A percentile compares a stretch with the other conserved stretches of the same genome.
These are phyloP conservation scores for Bubo bubo DNA, from an alignment of 2,113 vertebrate species.

Conservation along the genomic window DNA sequence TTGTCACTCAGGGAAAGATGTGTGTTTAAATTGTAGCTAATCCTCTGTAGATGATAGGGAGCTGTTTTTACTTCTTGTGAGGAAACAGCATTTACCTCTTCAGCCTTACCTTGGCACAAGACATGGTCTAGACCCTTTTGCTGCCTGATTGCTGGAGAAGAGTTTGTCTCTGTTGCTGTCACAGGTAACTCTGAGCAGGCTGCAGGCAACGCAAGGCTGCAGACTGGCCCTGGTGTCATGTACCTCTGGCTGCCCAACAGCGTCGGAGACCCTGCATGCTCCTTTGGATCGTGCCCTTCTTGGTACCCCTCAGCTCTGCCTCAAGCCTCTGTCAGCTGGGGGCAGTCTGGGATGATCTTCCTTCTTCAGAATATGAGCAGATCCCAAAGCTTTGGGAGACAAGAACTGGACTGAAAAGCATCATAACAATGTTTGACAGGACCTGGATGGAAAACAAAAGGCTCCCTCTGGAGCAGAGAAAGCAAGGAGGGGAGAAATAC, in stretches of 20 bases:
- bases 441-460: neutral
- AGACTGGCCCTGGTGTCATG: neutral
- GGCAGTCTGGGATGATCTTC: neutral
- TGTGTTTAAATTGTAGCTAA: neutral
- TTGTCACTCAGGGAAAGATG: neutral
- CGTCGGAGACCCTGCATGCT: rapidly evolving
- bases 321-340: neutral
- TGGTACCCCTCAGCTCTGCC: neutral
- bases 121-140: neutral
- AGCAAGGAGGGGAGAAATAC: neutral
- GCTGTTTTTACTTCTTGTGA: neutral
- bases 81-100: neutral
- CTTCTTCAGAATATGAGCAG: neutral
- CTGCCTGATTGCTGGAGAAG: neutral
- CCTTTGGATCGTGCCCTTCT: neutral
- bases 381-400: neutral
- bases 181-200: neutral
- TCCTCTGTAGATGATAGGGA: neutral
- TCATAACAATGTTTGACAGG: neutral
- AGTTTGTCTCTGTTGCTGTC: neutral
- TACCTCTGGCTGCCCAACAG: neutral
- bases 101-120: neutral
- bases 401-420: neutral
- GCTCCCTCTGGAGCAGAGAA: neutral
- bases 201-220: neutral